These are phyloP conservation scores for Sturnus vulgaris DNA, from an alignment of 2,113 vertebrate genomes.

Conservation along the genomic window DNA sequence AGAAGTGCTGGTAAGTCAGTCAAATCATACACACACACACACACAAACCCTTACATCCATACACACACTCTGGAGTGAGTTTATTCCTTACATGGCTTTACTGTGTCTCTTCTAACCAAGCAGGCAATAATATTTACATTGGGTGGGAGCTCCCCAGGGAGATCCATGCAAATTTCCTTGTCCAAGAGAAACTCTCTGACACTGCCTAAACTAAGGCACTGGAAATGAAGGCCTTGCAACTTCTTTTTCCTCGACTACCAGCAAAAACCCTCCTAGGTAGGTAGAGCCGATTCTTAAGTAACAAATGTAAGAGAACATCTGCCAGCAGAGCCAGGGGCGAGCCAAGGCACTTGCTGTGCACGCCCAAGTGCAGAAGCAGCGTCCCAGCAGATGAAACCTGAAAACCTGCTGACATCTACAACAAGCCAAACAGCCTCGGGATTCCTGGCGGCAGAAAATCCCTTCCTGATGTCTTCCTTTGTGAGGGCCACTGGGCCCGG, in stretches of 20 bases:
- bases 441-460: not conserved
- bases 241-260: not conserved
- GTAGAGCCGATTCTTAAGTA: not conserved
- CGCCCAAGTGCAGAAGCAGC: rapidly evolving
- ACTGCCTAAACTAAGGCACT: not conserved
- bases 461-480: not conserved
- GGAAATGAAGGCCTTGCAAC: not conserved
- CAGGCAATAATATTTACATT: not conserved
- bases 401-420: not conserved
- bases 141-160: not conserved
- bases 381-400: not conserved
- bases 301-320: not conserved
- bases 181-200: not conserved
- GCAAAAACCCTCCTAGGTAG: not conserved
- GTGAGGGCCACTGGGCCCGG: not conserved
- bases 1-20: not conserved
- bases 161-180: not conserved
- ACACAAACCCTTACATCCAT: no score
- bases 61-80: not conserved
- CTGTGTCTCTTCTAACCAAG: not conserved
- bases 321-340: not conserved
- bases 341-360: not conserved
- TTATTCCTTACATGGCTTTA: slow-evolving; percentile 5
- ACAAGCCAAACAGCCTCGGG: not conserved
- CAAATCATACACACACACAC: not conserved